Conservation (phyloP, 1,140 invertebrate genomes). For the Nasonia longicornis region DNA sequence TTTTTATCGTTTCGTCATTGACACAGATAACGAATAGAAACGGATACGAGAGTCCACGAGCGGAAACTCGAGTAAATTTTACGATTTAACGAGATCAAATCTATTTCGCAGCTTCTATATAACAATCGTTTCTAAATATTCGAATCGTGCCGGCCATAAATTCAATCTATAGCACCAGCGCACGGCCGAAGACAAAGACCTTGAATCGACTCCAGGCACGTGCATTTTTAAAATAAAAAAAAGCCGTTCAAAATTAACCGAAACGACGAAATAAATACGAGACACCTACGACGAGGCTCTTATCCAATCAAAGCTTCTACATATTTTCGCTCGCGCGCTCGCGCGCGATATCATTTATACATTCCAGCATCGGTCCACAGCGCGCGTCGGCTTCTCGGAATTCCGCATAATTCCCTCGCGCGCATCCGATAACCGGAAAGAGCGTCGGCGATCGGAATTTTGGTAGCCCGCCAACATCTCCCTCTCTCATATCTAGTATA, state of each 20-base stretch:
- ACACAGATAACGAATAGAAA: not conserved
- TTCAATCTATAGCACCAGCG: not conserved
- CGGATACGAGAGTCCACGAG: no score
- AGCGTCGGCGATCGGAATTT: conserved; percentile 46
- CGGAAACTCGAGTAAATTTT: no score
- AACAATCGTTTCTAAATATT: not conserved
- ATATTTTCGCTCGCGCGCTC: not conserved
- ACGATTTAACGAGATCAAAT: no score
- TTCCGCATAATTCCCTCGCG: conserved; percentile 4
- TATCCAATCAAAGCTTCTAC: no score
- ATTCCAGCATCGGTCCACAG: conserved; percentile 6
- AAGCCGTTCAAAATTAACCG: not conserved
- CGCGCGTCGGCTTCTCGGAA: conserved; percentile 18
- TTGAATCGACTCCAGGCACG: not conserved
- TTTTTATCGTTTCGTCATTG: not conserved
- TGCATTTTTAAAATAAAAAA: not conserved
- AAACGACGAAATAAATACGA: not conserved
- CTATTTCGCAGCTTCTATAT: no score
- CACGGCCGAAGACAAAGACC: not conserved
- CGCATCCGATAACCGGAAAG: conserved; percentile 36
- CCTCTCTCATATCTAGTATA: not conserved
- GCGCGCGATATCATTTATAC: conserved; percentile 9
- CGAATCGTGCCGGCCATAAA: not conserved
- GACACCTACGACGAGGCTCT: no score
- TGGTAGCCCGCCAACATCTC: conserved; percentile 36